Conservation (phyloP, 2,113 vertebrate genomes). For the Penelope pileata region DNA sequence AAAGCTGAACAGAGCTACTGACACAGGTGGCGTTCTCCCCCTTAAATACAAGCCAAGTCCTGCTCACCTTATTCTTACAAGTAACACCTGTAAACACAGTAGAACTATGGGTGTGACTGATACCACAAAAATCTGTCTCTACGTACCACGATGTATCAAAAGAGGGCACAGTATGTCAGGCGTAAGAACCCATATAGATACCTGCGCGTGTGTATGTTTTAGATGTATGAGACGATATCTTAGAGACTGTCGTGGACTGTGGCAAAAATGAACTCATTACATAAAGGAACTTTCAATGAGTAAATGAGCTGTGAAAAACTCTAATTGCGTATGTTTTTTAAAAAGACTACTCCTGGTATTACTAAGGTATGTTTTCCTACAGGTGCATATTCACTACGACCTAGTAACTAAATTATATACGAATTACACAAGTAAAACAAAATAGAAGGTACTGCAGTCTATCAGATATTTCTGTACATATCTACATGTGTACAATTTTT, state of each 20-base stretch:
- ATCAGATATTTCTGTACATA: neutral
- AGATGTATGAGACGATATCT: neutral
- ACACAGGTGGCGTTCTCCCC: neutral
- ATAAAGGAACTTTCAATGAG: constrained; percentile 21
- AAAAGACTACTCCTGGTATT: neutral
- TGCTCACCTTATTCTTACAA: neutral
- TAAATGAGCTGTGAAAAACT: neutral
- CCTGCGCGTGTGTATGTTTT: fast-evolving
- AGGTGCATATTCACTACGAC: neutral
- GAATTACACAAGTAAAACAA: neutral
- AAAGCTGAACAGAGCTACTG: neutral
- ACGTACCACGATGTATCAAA: neutral
- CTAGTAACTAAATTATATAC: neutral
- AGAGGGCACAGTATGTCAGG: neutral
- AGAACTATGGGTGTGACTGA: neutral
- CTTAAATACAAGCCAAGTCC: neutral
- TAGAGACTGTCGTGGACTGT: neutral
- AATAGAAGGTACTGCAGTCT: neutral
- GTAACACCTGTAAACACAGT: neutral
- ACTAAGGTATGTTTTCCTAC: neutral
- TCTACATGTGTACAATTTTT: neutral
- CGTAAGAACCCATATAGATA: neutral
- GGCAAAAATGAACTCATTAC: neutral
- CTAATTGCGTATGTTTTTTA: neutral
- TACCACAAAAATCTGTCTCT: neutral